Evolutionary conservation across 2,888 invertebrate species (phyloP).

Genomic region (Holacanthella duospinosa): DNA sequence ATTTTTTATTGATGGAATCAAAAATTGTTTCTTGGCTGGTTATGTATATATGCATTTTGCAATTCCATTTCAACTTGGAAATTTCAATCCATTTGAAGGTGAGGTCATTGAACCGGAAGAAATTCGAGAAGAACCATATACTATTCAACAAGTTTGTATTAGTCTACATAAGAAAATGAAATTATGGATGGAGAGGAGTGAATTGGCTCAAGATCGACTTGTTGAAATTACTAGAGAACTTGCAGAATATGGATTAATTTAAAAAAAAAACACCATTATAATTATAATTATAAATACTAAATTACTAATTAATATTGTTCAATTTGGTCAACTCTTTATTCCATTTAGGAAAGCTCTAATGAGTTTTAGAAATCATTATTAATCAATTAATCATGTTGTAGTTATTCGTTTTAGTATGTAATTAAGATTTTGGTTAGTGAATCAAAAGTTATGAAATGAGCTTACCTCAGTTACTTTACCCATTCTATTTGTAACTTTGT

Average conservation of each 20-base stretch:
- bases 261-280: too few relatives aligned
- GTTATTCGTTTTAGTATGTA: background rate
- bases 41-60: slow-evolving; percentile 19
- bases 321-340: too few relatives aligned
- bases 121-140: background rate
- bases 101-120: background rate
- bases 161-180: background rate
- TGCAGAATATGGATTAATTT: slow-evolving; percentile 15
- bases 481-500: background rate
- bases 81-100: background rate
- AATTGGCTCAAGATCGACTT: slow-evolving; percentile 15
- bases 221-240: slow-evolving; percentile 20
- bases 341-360: background rate
- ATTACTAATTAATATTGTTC: background rate
- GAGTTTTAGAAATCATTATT: background rate
- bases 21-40: slow-evolving; percentile 14
- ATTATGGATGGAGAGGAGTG: slow-evolving; percentile 13
- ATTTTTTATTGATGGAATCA: slow-evolving; percentile 19
- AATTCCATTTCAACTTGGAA: slow-evolving; percentile 24
- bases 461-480: too few relatives aligned
- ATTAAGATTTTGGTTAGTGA: background rate
- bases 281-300: background rate
- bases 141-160: background rate
- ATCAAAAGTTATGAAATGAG: background rate
- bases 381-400: background rate